Evolutionary conservation across 2,888 invertebrate species (phyloP), one percentile per base, ranked within the genome.

Genomic region (Dinocampus coccinellae): DNA sequence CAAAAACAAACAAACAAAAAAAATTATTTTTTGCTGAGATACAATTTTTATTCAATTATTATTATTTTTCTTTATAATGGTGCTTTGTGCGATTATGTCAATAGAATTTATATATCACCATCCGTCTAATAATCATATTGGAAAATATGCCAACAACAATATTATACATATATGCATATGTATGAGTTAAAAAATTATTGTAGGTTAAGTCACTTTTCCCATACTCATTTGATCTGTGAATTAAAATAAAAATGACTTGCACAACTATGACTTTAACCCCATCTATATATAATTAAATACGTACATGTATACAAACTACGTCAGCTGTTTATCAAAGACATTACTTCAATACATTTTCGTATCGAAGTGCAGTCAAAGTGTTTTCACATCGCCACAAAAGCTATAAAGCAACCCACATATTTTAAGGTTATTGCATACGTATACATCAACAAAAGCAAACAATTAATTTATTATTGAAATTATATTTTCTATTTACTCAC

Each of bases 261-360:
- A n/a, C n/a, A n/a, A n/a, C n/a, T n/a, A n/a, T n/a, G n/a, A n/a
- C n/a, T n/a, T n/a, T n/a, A n/a, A n/a, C n/a, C n/a, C n/a, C n/a
- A n/a, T n/a, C n/a, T n/a, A 58, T 58, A 29, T 29, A 29, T 29
- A 7, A 29, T 29, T 29, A 3, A 29, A 29, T 29, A 29, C 7
- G 29, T 29, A 7, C 3, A 7, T 29, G 58, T 29, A 9, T 29
- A 58, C 16, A 24, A 16, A 53, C 22, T 13, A 11, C 34, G 55
- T 55, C 65, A 65, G 36, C 65, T 65, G 65, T 55, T 34, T 65
- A 13, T 63, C 11, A 63, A 63, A 63, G 47, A 26, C 47, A 47
- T 16, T 24, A 29, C 63, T 10, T 3, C 29, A 63, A 33, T 10
- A 24, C 22, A 24, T 65, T 53, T 4, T 42, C 20, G 34, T 4